Percentiles rank a stretch among this genome's conserved stretches.
Evolutionary conservation across 2,113 vertebrate species (phyloP).

Genomic region (Lanius collurio): DNA sequence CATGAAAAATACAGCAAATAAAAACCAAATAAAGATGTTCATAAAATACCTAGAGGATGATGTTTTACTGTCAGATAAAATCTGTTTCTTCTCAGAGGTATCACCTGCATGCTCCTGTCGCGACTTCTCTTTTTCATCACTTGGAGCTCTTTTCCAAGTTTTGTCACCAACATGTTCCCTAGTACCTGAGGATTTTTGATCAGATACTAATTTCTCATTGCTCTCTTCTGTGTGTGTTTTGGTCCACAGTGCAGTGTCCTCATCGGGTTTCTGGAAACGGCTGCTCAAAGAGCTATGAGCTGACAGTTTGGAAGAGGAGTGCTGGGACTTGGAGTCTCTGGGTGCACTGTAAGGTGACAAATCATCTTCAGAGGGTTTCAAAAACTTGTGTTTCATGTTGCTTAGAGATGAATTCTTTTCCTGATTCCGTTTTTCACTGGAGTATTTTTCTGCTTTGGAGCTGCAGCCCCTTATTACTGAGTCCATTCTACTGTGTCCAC

Average conservation of each 20-base stretch:
- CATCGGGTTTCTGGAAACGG: slow-evolving; percentile 77
- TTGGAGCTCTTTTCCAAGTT: neutral
- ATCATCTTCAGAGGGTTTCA: slow-evolving; percentile 85
- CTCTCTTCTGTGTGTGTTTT: slow-evolving; percentile 25
- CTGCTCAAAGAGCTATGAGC: slow-evolving; percentile 18
- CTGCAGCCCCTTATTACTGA: slow-evolving; percentile 13
- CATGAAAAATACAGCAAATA: neutral
- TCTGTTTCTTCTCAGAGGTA: neutral
- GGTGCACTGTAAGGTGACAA: neutral
- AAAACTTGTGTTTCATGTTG: slow-evolving; percentile 81
- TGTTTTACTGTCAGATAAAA: neutral
- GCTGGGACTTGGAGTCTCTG: slow-evolving; percentile 22
- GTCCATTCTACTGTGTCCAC: neutral
- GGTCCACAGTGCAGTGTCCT: slow-evolving; percentile 48
- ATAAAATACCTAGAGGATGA: slow-evolving; percentile 65
- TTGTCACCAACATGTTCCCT: neutral
- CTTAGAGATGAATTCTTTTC: slow-evolving; percentile 54
- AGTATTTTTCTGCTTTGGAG: slow-evolving; percentile 37
- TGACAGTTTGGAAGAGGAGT: neutral
- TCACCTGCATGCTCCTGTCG: neutral
- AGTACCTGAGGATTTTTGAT: neutral
- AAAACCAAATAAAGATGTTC: neutral
- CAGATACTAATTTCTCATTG: slow-evolving; percentile 40
- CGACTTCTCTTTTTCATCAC: neutral
- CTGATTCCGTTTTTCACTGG: neutral